These are phyloP conservation scores for Penaeus chinensis DNA, from an alignment of 1,140 invertebrate genomes.

Conservation along the genomic window DNA sequence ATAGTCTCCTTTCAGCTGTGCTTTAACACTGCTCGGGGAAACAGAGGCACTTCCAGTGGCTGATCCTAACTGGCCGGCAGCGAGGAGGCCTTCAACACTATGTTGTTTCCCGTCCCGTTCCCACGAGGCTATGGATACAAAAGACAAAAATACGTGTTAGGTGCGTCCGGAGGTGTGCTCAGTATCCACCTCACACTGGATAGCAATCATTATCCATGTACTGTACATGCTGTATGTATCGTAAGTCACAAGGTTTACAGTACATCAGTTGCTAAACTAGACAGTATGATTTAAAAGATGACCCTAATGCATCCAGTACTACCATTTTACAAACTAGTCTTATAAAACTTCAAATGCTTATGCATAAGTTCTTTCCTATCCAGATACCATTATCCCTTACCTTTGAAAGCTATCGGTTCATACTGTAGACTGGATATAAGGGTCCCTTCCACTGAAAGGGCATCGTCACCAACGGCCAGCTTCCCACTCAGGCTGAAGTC, in stretches of 20 bases:
- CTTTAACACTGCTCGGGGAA: too few species aligned
- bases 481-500: neutral
- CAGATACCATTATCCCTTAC: slow-evolving; percentile 7
- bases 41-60: neutral
- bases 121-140: slow-evolving; percentile 12
- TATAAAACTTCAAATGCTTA: neutral
- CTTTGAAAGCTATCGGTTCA: slow-evolving; percentile 3
- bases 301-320: too few species aligned
- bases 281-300: too few species aligned
- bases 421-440: slow-evolving; percentile 10
- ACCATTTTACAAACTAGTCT: neutral
- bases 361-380: neutral
- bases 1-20: neutral
- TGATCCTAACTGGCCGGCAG: neutral
- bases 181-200: neutral
- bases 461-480: neutral
- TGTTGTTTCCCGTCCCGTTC: slow-evolving; percentile 1
- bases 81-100: neutral
- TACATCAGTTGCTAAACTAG: too few species aligned
- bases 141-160: too few species aligned
- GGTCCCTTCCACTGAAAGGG: neutral
- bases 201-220: too few species aligned
- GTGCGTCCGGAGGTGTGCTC: neutral
- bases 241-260: too few species aligned
- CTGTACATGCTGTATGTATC: too few species aligned